Evolutionary conservation across 2,888 invertebrate genomes (phyloP).

Genomic region (Bombylius discolor): DNA sequence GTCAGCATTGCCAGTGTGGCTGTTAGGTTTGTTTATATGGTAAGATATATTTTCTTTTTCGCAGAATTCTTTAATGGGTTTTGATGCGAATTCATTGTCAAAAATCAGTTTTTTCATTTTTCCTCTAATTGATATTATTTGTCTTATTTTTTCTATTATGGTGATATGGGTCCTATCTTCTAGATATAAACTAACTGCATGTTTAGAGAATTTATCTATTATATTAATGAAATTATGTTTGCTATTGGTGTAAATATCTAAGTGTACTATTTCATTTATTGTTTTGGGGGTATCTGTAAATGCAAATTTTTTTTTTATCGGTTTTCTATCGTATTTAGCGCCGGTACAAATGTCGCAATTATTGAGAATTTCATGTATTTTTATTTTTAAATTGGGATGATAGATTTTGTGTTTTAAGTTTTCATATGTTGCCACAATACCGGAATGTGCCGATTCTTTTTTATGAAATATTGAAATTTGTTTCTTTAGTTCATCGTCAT

Average conservation of each 20-base stretch:
- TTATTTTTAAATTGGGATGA: background rate
- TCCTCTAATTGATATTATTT: conserved; percentile 1
- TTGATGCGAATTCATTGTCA: conserved; percentile 4
- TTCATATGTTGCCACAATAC: background rate
- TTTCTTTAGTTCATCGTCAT: background rate
- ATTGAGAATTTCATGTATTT: conserved; percentile 3
- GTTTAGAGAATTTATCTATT: conserved; percentile 14
- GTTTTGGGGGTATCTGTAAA: too few species aligned
- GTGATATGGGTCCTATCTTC: conserved; percentile 8
- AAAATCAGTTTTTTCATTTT: conserved; percentile 2
- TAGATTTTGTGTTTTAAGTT: background rate
- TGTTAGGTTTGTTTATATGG: conserved; percentile 6
- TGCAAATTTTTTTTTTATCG: conserved; percentile 5
- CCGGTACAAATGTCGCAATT: conserved; percentile 6
- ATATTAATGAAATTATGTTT: too few species aligned
- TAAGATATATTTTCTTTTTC: background rate
- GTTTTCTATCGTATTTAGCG: too few species aligned
- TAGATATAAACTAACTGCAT: conserved; percentile 5
- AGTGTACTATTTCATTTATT: too few species aligned
- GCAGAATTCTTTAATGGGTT: conserved; percentile 1
- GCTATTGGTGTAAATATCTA: too few species aligned
- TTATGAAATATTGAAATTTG: conserved; percentile 1
- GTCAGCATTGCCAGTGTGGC: conserved; percentile 5
- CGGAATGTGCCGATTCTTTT: background rate
- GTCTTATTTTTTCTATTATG: conserved; percentile 5